Evolutionary conservation across 2,113 vertebrate species (phyloP), one percentile per base, ranked within the genome.

Genomic region (Paramormyrops kingsleyae): DNA sequence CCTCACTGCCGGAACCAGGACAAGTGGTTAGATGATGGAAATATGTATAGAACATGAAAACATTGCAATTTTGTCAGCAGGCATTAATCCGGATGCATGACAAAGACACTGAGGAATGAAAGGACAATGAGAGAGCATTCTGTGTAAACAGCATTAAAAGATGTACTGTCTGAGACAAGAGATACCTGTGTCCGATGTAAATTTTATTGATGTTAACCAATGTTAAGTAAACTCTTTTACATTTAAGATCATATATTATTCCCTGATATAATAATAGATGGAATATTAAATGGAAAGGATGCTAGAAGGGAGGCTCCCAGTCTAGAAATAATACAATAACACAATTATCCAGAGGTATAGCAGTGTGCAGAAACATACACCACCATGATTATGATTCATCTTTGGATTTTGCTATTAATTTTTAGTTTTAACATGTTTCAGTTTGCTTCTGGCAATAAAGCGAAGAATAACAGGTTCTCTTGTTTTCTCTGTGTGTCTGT

Each of bases 361-460:
- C 24, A 62, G 59, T 62, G 59, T 42, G 21, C 24, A 83, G 19
- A 83, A 21, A 42, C 17, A 44, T 10, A 42, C 5, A 83, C 35
- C 80, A 21, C 19, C 8, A 19, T 24, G 4, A 46, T 47, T 44
- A 4, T 24, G 83, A 46, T 42, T 83, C 35, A 70, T 70, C n/a
- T 66, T 66, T 70, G n/a, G 62, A 31, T 70, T 70, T 27, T 66
- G 24, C 8, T n/a, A 27, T 66, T 70, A 13, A 70, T 70, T 70
- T 70, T 93, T 90, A 89, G 91, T 89, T 91, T 46, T 83, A 93
- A 93, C 95, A 95, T 93, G 96, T 95, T 93, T 88, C 89, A 89
- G n/a, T n/a, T 93, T 92, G 93, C 91, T 93, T 91, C 24, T 9
- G 91, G 94, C 92, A 47, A 89, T 89, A 53, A 6, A 83, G 31